A percentile compares a stretch with the other conserved stretches of the same genome.
Evolutionary conservation across 2,113 vertebrate species (phyloP).

Genomic region (Hypanus sabinus): DNA sequence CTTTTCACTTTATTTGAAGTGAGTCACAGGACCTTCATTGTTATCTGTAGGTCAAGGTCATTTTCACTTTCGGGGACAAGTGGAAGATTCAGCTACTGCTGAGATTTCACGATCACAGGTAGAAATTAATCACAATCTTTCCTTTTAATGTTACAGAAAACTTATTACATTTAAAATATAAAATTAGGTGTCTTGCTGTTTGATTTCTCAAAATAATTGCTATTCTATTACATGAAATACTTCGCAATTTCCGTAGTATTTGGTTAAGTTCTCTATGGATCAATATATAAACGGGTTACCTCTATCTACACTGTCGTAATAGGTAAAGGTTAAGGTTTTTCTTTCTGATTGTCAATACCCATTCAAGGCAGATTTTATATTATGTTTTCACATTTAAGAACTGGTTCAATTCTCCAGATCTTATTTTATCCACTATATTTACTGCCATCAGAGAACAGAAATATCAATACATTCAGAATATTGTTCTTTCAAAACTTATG

Average conservation of each 20-base stretch:
- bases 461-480: not conserved
- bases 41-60: slow-evolving; percentile 52
- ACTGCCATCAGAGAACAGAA: not conserved
- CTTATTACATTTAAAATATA: not conserved
- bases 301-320: not conserved
- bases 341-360: not conserved
- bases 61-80: slow-evolving; percentile 60
- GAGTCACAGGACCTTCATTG: not conserved
- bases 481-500: not conserved
- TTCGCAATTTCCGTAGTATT: not conserved
- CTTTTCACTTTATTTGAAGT: not conserved
- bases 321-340: not conserved
- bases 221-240: not conserved
- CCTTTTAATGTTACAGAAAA: not conserved
- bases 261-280: not conserved
- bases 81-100: slow-evolving; percentile 64
- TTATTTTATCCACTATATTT: not conserved
- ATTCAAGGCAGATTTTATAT: not conserved
- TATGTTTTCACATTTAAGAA: not conserved
- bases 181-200: not conserved
- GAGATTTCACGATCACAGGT: slow-evolving; percentile 68
- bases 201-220: not conserved
- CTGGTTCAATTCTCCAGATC: not conserved
- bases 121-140: slow-evolving; percentile 12
- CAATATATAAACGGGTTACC: not conserved